Percentiles rank a stretch among this genome's conserved stretches.
Evolutionary conservation across 1,140 invertebrate species (phyloP).

Genomic region (Dreissena polymorpha): DNA sequence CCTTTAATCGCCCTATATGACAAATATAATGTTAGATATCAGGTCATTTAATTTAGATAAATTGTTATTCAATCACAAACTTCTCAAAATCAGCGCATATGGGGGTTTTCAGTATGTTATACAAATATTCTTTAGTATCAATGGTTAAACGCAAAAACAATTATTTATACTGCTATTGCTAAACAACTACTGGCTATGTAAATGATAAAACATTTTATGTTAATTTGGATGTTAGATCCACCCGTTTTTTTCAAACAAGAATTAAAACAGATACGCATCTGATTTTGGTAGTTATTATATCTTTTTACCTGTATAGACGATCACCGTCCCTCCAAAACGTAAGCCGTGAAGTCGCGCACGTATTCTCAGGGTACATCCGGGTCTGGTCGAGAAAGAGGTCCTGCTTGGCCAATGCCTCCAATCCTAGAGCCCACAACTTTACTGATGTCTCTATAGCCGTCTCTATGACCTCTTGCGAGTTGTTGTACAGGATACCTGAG

Average conservation of each 20-base stretch:
- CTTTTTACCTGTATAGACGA: conserved; percentile 20
- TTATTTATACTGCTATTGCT: background rate
- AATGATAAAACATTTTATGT: background rate
- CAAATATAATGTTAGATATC: background rate
- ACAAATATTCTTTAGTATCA: background rate
- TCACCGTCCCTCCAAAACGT: conserved; percentile 37
- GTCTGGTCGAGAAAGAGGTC: background rate
- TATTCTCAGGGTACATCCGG: conserved; percentile 12
- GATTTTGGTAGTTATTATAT: too few relatives aligned
- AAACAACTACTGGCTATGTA: background rate
- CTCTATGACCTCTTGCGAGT: conserved; percentile 21
- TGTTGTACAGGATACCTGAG: conserved; percentile 48
- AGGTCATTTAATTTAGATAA: too few relatives aligned
- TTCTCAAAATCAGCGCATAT: too few relatives aligned
- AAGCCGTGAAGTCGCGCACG: conserved; percentile 17
- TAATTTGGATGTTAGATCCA: too few relatives aligned
- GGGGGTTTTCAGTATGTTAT: too few relatives aligned
- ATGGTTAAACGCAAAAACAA: background rate
- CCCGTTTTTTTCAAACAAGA: too few relatives aligned
- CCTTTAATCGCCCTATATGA: conserved; percentile 43
- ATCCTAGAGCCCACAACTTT: conserved; percentile 39
- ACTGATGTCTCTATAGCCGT: conserved; percentile 40
- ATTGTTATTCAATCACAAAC: too few relatives aligned
- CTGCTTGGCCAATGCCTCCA: conserved; percentile 15
- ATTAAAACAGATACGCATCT: too few relatives aligned